Evolutionary conservation across 2,797 vertebrate genomes (phyloP).

Genomic region (Lycodopsis pacificus): DNA sequence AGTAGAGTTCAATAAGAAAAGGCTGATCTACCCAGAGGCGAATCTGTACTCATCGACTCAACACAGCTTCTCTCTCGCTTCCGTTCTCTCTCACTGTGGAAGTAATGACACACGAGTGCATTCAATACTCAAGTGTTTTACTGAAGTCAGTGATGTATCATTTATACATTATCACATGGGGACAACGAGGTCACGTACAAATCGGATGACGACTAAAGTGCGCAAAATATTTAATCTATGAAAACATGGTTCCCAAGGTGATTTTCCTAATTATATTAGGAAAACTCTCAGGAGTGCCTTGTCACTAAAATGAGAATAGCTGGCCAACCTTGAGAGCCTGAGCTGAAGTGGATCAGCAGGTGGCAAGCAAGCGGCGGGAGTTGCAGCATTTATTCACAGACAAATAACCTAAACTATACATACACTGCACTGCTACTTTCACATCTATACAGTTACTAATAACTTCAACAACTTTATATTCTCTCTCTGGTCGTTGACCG

Average conservation of each 20-base stretch:
- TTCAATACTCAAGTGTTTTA: constrained; percentile 15
- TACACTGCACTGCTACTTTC: background rate
- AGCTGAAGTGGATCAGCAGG: background rate
- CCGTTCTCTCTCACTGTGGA: background rate
- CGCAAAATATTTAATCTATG: background rate
- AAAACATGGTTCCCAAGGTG: background rate
- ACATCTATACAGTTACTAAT: background rate
- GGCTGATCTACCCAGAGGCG: constrained; percentile 55
- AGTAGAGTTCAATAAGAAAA: constrained; percentile 62
- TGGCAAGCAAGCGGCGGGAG: background rate
- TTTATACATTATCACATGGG: constrained; percentile 3
- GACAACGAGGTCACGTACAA: background rate
- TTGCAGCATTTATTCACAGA: background rate
- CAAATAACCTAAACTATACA: background rate
- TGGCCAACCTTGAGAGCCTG: background rate
- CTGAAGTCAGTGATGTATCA: constrained; percentile 6
- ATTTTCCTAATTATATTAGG: constrained; percentile 1
- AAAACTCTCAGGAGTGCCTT: background rate
- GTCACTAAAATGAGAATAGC: background rate
- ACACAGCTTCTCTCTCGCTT: constrained; percentile 12
- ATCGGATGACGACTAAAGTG: background rate
- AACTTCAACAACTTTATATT: no score
- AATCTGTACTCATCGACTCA: constrained; percentile 55
- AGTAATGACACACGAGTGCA: constrained; percentile 16
- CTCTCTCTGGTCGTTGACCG: no score